These are phyloP conservation scores for Plagodis pulveraria DNA, from an alignment of 2,888 invertebrate genomes.

Conservation along the genomic window DNA sequence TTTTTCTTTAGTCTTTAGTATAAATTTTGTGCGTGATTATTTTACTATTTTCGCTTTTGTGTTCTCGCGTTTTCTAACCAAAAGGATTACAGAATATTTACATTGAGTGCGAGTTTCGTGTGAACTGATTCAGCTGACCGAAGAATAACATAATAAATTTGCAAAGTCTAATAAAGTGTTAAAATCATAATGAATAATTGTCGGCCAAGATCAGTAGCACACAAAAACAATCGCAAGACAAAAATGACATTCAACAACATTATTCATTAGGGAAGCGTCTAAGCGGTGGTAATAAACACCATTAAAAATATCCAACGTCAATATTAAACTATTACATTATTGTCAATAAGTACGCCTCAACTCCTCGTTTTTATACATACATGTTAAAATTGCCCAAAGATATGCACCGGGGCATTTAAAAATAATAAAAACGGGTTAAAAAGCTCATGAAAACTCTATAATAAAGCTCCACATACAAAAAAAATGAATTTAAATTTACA, in stretches of 20 bases:
- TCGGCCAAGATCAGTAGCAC: conserved; percentile 32
- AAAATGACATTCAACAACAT: conserved; percentile 42
- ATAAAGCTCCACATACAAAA: conserved; percentile 61
- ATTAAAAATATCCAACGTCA: conserved; percentile 61
- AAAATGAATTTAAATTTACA: conserved; percentile 63
- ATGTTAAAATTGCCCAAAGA: conserved; percentile 15
- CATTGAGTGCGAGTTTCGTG: conserved; percentile 33
- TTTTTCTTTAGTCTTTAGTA: neutral
- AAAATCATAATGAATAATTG: neutral
- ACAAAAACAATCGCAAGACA: conserved; percentile 30
- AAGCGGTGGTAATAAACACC: conserved; percentile 56
- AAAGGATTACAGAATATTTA: conserved; percentile 49
- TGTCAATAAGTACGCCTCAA: conserved; percentile 46
- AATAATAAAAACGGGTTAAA: conserved; percentile 51
- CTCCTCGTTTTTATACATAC: conserved; percentile 32
- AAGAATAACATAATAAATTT: neutral
- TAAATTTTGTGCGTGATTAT: conserved; percentile 59
- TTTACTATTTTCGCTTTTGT: conserved; percentile 72
- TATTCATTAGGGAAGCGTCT: conserved; percentile 55
- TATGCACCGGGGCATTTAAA: conserved; percentile 4
- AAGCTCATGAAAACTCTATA: conserved; percentile 53
- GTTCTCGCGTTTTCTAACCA: conserved; percentile 42
- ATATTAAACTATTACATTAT: conserved; percentile 56
- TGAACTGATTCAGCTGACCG: conserved; percentile 20
- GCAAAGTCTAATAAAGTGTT: neutral